Base-by-base conservation (phyloP, 2,113 vertebrate species). In the Larimichthys polyactis region DNA sequence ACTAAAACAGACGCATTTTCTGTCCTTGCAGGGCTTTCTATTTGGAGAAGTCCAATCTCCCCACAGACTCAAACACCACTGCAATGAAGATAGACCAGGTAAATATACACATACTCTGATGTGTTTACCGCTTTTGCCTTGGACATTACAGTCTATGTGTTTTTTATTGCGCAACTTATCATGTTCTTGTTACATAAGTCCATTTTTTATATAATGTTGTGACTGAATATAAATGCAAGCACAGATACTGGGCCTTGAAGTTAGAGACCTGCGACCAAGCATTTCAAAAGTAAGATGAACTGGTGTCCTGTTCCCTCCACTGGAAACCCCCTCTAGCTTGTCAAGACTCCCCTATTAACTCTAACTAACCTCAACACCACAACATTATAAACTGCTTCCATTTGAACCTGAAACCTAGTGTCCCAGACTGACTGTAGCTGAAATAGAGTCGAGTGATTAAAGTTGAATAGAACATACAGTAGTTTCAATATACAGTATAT, bases 81-180 rank as follows among this genome's bases (percentile, higher is more conserved):
- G 98, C 96, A 0, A 96, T 99, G 94, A 99, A 99, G 94, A 99
- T 99, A 75, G 97, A 99, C 92, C 97, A 99, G 97, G 98, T 99
- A 94, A 89, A 92, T 88, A 79, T 83, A 63, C 67, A 66, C 17
- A 51, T 59, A 79, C 17, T 44, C 63, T 43, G 8, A 46, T 68
- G 5, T 54, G n/a, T 54, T 22, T 44, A 11, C 24, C 76, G 54
- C 29, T 46, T 24, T 32, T 83, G 4, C 32, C 71, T 57, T 73
- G 48, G 71, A 63, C 36, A 40, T 71, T 68, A 4, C 16, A 68
- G 15, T 70, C 22, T 57, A 0, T 65, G 14, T 66, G 19, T 78
- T 11, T 59, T 66, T 73, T 58, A 44, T 73, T 29, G 20, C 48
- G 6, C 76, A 17, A 57, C 14, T 4, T 80, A 16, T 69, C 43